These are phyloP conservation scores for Carassius carassius DNA, from an alignment of 2,113 vertebrate species.

Conservation along the genomic window DNA sequence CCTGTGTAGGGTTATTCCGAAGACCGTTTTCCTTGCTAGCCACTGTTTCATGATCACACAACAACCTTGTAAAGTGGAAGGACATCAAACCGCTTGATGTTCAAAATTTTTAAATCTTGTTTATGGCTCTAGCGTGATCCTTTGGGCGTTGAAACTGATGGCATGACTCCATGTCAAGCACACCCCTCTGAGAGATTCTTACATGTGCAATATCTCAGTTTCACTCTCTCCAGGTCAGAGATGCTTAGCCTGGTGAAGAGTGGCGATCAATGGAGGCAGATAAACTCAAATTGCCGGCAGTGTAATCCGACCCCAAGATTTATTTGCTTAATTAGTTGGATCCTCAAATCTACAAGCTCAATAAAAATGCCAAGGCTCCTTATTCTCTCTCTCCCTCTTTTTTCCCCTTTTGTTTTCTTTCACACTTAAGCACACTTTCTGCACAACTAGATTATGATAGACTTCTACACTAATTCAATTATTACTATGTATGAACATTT, in stretches of 20 bases:
- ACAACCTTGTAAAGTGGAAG: constrained; percentile 24
- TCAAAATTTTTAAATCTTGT: constrained; percentile 37
- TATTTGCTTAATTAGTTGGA: constrained; percentile 72
- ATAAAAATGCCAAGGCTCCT: constrained; percentile 61
- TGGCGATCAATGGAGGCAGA: constrained; percentile 67
- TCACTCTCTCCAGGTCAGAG: constrained; percentile 60
- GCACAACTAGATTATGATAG: background rate
- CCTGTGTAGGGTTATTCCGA: background rate
- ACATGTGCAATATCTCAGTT: constrained; percentile 60
- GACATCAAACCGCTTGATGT: constrained; percentile 30
- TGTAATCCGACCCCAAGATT: constrained; percentile 69
- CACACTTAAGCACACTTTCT: background rate
- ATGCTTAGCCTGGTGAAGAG: constrained; percentile 57
- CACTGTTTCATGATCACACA: constrained; percentile 6
- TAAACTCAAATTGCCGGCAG: constrained; percentile 62
- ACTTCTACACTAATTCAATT: too few relatives aligned
- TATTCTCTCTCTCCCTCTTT: constrained; percentile 24
- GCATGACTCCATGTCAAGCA: constrained; percentile 34
- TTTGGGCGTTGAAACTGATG: background rate
- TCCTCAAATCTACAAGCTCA: constrained; percentile 58
- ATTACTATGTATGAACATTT: too few relatives aligned
- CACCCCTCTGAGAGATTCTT: constrained; percentile 46
- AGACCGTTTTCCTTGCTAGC: constrained; percentile 2
- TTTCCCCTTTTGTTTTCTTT: constrained; percentile 2
- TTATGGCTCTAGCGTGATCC: background rate